These are phyloP conservation scores for Hepsetus odoe DNA, from an alignment of 2,113 vertebrate genomes.

Conservation along the genomic window DNA sequence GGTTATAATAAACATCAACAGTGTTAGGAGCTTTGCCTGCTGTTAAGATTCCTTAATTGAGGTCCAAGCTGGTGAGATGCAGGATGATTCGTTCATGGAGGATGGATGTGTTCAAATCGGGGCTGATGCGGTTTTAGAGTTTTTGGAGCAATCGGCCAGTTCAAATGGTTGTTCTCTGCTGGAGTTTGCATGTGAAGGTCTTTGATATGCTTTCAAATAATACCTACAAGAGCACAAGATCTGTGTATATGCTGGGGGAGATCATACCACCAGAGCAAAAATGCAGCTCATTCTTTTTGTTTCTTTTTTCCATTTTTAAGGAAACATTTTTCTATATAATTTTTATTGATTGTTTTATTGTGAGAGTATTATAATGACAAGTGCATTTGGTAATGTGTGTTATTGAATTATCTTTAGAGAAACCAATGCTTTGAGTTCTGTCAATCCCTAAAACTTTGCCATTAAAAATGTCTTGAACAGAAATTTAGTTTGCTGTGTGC, in stretches of 20 bases:
- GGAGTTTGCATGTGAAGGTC: conserved; percentile 3
- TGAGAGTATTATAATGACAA: conserved; percentile 59
- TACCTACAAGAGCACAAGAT: not conserved
- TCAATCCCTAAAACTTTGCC: conserved; percentile 57
- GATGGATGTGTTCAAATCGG: not conserved
- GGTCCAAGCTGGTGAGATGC: not conserved
- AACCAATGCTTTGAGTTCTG: conserved; percentile 52
- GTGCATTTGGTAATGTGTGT: conserved; percentile 57
- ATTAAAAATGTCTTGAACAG: conserved; percentile 73
- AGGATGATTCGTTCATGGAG: not conserved
- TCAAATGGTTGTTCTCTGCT: not conserved
- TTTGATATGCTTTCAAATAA: not conserved
- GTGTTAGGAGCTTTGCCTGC: not conserved
- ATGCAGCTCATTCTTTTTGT: conserved; percentile 28
- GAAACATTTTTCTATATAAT: conserved; percentile 64
- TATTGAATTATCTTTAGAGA: conserved; percentile 65
- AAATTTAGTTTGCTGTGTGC: not conserved
- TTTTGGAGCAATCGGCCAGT: not conserved
- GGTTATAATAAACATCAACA: not conserved
- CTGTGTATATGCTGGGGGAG: not conserved
- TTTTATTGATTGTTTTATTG: conserved; percentile 78
- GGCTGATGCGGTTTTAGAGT: not conserved
- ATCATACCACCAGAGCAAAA: conserved; percentile 65
- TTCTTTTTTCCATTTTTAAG: conserved; percentile 56
- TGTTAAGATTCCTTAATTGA: not conserved